phyloP scores from a whole-genome alignment of 2,888 invertebrate genomes.

The Allacma fusca region DNA sequence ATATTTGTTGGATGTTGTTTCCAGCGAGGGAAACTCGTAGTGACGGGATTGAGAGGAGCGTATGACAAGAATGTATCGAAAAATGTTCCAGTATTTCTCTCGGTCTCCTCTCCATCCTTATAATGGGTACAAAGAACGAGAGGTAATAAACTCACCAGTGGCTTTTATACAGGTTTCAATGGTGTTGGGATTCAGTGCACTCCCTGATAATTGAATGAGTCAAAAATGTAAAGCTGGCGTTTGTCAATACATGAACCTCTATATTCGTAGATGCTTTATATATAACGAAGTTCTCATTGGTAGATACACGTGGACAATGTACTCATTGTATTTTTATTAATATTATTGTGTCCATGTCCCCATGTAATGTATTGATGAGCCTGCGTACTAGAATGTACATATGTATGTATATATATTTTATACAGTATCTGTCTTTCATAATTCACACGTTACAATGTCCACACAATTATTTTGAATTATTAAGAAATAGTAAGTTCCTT shows the following conservation, averaged over 20 bases:
- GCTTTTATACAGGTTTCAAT: background rate
- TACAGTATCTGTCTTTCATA: no score
- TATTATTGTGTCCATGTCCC: no score
- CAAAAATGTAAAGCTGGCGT: constrained; percentile 8
- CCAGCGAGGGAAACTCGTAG: background rate
- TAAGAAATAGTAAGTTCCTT: no score
- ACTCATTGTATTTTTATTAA: no score
- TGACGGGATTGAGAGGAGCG: background rate
- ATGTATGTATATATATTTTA: no score
- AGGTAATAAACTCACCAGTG: constrained; percentile 27
- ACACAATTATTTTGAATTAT: no score
- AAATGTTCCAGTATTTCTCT: background rate
- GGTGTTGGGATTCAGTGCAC: background rate
- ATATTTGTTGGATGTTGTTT: background rate
- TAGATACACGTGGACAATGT: no score
- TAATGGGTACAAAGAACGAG: background rate
- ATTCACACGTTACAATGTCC: no score
- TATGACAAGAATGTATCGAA: no score
- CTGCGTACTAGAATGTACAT: no score
- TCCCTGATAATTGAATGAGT: constrained; percentile 12
- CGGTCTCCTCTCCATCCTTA: background rate
- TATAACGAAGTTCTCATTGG: background rate
- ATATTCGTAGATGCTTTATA: background rate
- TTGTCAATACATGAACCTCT: background rate
- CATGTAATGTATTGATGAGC: no score